These are phyloP conservation scores for Hyles lineata DNA, from an alignment of 2,888 invertebrate genomes.

Conservation along the genomic window DNA sequence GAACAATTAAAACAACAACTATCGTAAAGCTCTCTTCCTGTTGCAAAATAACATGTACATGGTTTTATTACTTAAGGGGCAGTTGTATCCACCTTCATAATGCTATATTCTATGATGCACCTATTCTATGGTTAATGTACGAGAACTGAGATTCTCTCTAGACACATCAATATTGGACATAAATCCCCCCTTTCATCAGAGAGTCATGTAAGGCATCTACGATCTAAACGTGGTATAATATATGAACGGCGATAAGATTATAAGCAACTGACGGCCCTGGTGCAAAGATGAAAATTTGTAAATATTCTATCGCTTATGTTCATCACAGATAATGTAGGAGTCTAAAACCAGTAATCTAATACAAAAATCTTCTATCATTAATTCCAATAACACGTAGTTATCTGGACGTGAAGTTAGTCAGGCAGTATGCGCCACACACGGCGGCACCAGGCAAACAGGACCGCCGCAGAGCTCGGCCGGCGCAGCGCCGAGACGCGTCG, in stretches of 20 bases:
- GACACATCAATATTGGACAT: no score
- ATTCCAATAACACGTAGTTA: not conserved
- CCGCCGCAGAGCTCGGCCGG: constrained; percentile 31
- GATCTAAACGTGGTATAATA: no score
- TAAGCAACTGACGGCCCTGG: no score
- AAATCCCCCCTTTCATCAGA: no score
- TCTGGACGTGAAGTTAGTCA: not conserved
- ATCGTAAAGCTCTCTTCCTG: constrained; percentile 21
- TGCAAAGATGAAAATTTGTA: no score
- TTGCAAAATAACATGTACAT: constrained; percentile 9
- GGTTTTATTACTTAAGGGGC: constrained; percentile 37
- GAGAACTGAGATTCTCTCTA: no score
- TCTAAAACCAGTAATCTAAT: not conserved
- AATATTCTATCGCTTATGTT: no score
- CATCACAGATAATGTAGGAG: no score
- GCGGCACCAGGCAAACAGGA: constrained; percentile 24
- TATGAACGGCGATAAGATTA: no score
- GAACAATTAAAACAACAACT: constrained; percentile 22
- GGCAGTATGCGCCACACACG: constrained; percentile 5
- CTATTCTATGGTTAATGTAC: no score
- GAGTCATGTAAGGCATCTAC: no score
- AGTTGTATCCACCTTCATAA: not conserved
- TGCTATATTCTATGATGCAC: no score
- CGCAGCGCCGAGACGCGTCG: constrained; percentile 44
- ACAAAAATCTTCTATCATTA: not conserved